Evolutionary conservation across 2,797 vertebrate species (phyloP).

Genomic region (Petrocephalus schoutedeni): DNA sequence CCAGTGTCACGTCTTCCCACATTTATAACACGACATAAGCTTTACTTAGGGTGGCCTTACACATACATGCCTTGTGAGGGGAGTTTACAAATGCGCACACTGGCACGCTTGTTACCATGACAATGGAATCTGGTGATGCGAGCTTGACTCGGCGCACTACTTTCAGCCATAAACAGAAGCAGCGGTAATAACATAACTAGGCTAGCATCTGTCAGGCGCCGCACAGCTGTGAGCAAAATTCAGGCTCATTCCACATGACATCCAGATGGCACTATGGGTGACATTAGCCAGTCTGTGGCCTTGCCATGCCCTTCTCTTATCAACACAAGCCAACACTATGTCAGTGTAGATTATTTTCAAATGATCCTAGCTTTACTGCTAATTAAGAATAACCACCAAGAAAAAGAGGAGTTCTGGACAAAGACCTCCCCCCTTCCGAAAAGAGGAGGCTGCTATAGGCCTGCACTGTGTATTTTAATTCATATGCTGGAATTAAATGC

Average conservation of each 20-base stretch:
- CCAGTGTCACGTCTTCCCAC: not conserved
- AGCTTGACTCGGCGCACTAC: not conserved
- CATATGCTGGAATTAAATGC: too few species aligned
- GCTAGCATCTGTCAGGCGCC: not conserved
- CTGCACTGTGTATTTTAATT: too few species aligned
- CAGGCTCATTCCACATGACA: not conserved
- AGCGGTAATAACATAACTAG: not conserved
- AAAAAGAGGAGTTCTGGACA: not conserved
- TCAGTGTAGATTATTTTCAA: not conserved
- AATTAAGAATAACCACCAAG: not conserved
- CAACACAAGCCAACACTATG: not conserved
- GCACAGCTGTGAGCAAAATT: not conserved
- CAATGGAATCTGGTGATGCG: not conserved
- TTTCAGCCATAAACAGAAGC: slow-evolving; percentile 5
- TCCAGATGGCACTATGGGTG: not conserved
- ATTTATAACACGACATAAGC: not conserved
- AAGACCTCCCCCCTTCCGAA: too few species aligned
- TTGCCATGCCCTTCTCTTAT: not conserved
- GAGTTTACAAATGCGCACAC: not conserved
- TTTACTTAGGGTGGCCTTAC: not conserved
- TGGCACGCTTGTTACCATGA: not conserved
- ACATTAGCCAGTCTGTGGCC: not conserved
- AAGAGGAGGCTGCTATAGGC: too few species aligned
- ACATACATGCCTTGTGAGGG: not conserved
- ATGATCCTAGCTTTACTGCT: not conserved